A percentile compares a stretch with the other conserved stretches of the same genome.
These are phyloP conservation scores for Puffinus mauretanicus DNA, from an alignment of 2,113 vertebrate species.

Conservation along the genomic window DNA sequence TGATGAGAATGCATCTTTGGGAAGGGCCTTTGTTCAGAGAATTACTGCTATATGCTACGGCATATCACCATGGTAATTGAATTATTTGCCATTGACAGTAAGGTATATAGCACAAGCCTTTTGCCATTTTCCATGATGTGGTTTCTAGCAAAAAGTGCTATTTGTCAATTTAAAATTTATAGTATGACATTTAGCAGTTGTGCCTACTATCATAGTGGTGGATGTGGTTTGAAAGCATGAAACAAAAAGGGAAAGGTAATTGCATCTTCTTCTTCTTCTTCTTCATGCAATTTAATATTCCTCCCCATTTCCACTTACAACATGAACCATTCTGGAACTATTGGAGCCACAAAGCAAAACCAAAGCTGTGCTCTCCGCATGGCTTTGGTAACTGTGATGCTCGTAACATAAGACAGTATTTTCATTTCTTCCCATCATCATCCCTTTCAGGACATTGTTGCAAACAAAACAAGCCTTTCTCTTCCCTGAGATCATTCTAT, in stretches of 20 bases:
- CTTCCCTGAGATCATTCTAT: background rate
- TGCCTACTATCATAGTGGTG: background rate
- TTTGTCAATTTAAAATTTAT: constrained; percentile 46
- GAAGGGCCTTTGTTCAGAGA: constrained; percentile 28
- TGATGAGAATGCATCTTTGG: constrained; percentile 3
- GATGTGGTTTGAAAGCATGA: constrained; percentile 11
- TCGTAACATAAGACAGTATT: background rate
- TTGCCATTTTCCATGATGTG: constrained; percentile 18
- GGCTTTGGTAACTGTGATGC: background rate
- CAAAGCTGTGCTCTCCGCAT: background rate
- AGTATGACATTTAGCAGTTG: constrained; percentile 3
- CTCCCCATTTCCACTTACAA: background rate
- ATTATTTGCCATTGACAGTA: constrained; percentile 29
- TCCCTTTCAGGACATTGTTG: background rate
- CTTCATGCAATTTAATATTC: background rate
- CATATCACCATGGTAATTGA: constrained; percentile 24
- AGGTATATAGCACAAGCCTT: background rate
- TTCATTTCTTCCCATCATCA: background rate
- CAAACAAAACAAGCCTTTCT: background rate
- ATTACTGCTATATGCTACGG: background rate
- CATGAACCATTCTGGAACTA: background rate
- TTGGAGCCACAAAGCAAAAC: background rate
- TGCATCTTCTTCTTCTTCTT: background rate
- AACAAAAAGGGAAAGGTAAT: background rate
- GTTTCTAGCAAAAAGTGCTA: background rate